These are phyloP conservation scores for Coluber constrictor DNA, from an alignment of 2,797 vertebrate species.

Conservation along the genomic window DNA sequence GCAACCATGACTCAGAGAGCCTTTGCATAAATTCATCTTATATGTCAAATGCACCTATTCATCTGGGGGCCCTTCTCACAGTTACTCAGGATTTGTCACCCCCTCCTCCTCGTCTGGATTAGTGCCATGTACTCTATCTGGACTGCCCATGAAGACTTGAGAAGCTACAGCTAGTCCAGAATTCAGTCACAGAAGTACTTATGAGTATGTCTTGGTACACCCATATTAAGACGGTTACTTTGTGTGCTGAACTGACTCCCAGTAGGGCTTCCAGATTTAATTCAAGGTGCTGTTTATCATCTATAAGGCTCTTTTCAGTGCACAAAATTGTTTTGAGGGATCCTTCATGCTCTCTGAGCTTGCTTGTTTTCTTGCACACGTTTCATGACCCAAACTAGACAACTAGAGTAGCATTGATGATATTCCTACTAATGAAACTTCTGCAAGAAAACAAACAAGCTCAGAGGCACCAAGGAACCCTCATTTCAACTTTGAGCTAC, in stretches of 20 bases:
- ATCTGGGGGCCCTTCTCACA: neutral
- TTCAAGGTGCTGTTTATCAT: neutral
- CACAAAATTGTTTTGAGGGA: neutral
- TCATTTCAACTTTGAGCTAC: neutral
- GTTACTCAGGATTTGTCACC: neutral
- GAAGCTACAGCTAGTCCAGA: neutral
- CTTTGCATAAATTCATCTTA: neutral
- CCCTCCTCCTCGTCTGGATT: neutral
- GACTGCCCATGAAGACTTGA: neutral
- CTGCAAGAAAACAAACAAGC: neutral
- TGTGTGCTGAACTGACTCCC: neutral
- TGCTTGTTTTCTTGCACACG: neutral
- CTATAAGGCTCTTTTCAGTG: neutral
- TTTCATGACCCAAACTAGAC: neutral
- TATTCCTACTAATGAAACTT: neutral
- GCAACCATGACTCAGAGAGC: neutral
- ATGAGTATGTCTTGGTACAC: neutral
- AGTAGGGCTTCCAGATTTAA: neutral
- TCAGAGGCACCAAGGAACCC: neutral
- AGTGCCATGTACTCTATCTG: neutral
- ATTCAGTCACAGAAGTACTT: neutral
- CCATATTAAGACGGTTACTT: neutral
- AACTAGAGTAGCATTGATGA: neutral
- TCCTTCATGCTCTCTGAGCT: neutral
- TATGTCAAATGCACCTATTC: neutral